A percentile compares a stretch with the other conserved stretches of the same genome.
These are phyloP conservation scores for Xiphophorus maculatus DNA, from an alignment of 2,113 vertebrate genomes.

Conservation along the genomic window DNA sequence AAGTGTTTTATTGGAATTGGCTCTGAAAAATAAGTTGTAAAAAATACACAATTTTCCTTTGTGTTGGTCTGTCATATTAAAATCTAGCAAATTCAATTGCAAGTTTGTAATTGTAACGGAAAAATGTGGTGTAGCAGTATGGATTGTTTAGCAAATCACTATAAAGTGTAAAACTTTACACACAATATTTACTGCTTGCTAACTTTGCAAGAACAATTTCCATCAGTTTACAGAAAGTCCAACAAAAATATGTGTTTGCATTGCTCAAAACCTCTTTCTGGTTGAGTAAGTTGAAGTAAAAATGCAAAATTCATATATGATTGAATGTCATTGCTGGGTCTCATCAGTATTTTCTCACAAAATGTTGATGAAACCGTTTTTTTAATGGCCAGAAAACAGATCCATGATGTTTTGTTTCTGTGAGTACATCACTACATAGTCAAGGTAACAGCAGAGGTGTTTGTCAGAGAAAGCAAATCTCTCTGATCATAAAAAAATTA, in stretches of 20 bases:
- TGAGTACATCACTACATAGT: constrained; percentile 21
- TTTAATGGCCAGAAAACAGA: constrained; percentile 25
- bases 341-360: not conserved
- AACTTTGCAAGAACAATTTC: constrained; percentile 29
- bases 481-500: constrained; percentile 61
- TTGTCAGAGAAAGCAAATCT: constrained; percentile 46
- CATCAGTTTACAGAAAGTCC: constrained; percentile 4
- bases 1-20: not conserved
- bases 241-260: not conserved
- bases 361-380: constrained; percentile 29
- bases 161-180: not conserved
- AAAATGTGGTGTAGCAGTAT: too few relatives aligned
- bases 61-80: not conserved
- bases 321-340: not conserved
- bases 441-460: constrained; percentile 49
- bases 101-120: too few relatives aligned
- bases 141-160: too few relatives aligned
- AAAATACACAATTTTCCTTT: not conserved
- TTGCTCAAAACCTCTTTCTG: not conserved
- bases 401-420: constrained; percentile 27
- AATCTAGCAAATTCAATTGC: not conserved
- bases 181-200: constrained; percentile 7
- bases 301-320: not conserved
- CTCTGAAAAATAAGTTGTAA: too few relatives aligned
- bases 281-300: too few relatives aligned